Evolutionary conservation across 2,888 invertebrate genomes (phyloP).

Genomic region (Anticlea derivata): DNA sequence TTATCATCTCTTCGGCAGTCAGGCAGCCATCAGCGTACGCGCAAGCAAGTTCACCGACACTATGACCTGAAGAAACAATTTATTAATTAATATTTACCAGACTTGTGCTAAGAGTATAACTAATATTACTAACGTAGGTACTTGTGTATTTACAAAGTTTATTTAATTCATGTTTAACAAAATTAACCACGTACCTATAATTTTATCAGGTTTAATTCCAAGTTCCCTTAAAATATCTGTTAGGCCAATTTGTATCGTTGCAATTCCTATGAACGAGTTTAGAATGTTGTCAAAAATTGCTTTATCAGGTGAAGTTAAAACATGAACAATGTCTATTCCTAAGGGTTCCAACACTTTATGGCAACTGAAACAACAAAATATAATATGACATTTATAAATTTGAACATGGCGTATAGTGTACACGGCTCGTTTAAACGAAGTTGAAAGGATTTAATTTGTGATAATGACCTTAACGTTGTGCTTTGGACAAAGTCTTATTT

Average conservation of each 20-base stretch:
- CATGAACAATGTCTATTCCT: conserved; percentile 86
- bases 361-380: conserved; percentile 67
- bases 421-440: too few relatives aligned
- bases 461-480: too few relatives aligned
- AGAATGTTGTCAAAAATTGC: conserved; percentile 79
- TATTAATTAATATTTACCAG: too few relatives aligned
- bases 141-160: too few relatives aligned
- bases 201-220: conserved; percentile 88
- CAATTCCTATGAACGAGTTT: conserved; percentile 85
- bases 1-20: conserved; percentile 90
- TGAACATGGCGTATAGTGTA: too few relatives aligned
- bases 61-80: conserved; percentile 47
- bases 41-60: conserved; percentile 92
- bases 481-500: too few relatives aligned
- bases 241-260: conserved; percentile 86
- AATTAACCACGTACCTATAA: conserved; percentile 84
- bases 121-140: not conserved
- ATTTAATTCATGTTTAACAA: too few relatives aligned
- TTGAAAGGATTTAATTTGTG: too few relatives aligned
- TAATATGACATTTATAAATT: not conserved
- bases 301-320: conserved; percentile 86
- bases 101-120: too few relatives aligned
- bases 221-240: conserved; percentile 71
- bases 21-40: conserved; percentile 73
- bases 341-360: conserved; percentile 82